These are phyloP conservation scores for Oeneis ivallda DNA, from an alignment of 2,888 invertebrate species.

Conservation along the genomic window DNA sequence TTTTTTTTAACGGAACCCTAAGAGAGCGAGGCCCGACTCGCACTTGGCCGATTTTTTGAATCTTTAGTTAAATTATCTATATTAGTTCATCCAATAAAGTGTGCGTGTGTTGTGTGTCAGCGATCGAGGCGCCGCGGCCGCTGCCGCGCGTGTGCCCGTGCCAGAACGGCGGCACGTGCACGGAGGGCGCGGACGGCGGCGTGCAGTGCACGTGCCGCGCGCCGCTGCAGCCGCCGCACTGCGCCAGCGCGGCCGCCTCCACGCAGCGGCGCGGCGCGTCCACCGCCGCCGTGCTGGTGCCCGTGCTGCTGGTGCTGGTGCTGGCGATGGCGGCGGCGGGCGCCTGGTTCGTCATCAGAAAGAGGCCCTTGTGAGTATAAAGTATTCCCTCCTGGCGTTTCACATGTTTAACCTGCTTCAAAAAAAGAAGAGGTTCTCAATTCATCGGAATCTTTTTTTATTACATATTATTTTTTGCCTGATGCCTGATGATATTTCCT, in stretches of 20 bases:
- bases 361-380: conserved; percentile 92
- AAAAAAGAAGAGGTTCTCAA: too few species aligned
- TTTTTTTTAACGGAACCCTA: too few species aligned
- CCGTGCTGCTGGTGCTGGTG: conserved; percentile 89
- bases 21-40: too few species aligned
- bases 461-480: too few species aligned
- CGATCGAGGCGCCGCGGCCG: conserved; percentile 88
- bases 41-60: too few species aligned
- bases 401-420: too few species aligned
- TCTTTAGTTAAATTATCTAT: too few species aligned
- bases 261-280: conserved; percentile 76
- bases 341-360: conserved; percentile 90
- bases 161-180: conserved; percentile 92
- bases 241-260: conserved; percentile 56
- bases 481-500: too few species aligned
- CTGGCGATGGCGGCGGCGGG: conserved; percentile 87
- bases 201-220: conserved; percentile 85
- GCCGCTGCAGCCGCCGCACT: conserved; percentile 86
- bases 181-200: conserved; percentile 68
- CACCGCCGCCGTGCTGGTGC: conserved; percentile 89
- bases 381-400: too few species aligned
- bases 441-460: too few species aligned
- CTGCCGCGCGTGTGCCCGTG: conserved; percentile 91
- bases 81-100: too few species aligned
- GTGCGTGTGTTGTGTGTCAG: conserved; percentile 49